Evolutionary conservation across 2,113 vertebrate species (phyloP), one percentile per base, ranked within the genome.

Genomic region (Rhodinocichla rosea): DNA sequence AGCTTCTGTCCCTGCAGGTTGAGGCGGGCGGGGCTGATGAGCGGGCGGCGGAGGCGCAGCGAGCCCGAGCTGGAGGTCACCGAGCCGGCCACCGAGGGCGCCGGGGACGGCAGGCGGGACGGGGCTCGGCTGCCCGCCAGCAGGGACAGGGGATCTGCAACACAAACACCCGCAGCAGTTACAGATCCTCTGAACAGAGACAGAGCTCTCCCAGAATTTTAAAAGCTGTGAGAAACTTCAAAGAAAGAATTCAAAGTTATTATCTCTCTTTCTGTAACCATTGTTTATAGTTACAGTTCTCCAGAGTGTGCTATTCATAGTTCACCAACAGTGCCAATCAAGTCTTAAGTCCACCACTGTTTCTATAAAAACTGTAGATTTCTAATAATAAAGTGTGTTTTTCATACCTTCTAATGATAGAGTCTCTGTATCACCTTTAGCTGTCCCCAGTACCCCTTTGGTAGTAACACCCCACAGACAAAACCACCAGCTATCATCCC

Each of bases 11-110:
- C 98, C 42, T 98, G 94, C 56, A 99, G 98, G 97, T 99, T 99
- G 88, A 99, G 98, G 33, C 99, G 98, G 2, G 99, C 99, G 0
- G 99, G 99, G 95, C 99, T 99, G 98, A 99, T 99, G 93, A 99
- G 98, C 0, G 99, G 99, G 4, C 99, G 98, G 12, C 99, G 98
- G 32, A 98, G 98, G 17, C 98, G 97, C 96, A 98, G 97, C 2
- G 99, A 99, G 17, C 99, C 96, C 0, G 98, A 98, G 89, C 99
- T 99, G 93, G 99, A 99, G 3, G 98, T 97, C 37, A 98, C 97
- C 0, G 99, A 99, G 26, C 98, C 98, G 0, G 99, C 98, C 16
- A 99, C 95, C 0, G 99, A 99, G 0, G 99, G 99, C 0, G 99
- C 97, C 0, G 99, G 99, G 27, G 99, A 99, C 0, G 98, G 98